Conservation (phyloP, 2,113 vertebrate genomes). For the Aviceda subcristata region DNA sequence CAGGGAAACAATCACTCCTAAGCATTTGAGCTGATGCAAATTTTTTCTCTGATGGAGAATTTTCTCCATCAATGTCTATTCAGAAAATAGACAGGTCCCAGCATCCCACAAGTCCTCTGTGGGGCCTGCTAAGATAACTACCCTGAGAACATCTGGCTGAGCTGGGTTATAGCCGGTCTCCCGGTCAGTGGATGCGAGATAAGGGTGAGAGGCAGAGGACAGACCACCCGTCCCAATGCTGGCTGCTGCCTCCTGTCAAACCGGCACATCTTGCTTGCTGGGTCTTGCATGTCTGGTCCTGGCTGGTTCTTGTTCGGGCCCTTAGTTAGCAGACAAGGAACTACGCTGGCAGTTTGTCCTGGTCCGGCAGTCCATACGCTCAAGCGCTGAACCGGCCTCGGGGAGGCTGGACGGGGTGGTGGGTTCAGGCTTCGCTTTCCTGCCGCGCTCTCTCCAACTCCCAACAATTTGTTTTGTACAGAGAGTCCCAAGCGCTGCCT, state of each 20-base stretch:
- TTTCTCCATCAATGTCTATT: too few species aligned
- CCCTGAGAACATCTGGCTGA: background rate
- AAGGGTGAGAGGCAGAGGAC: background rate
- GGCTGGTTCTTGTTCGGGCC: too few species aligned
- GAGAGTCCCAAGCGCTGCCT: background rate
- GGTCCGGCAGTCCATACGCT: background rate
- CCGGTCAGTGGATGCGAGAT: fast-evolving
- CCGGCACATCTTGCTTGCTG: fast-evolving
- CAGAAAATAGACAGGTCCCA: background rate
- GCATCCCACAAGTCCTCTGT: background rate
- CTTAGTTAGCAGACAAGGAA: too few species aligned
- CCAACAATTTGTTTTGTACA: fast-evolving
- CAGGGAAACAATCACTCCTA: background rate
- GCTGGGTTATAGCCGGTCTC: background rate
- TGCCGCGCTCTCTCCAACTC: fast-evolving
- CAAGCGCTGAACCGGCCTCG: too few species aligned
- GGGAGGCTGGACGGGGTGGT: background rate
- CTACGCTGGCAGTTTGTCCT: background rate
- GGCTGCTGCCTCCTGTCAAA: background rate
- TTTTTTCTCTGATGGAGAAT: background rate
- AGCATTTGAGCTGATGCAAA: background rate
- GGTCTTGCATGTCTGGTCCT: too few species aligned
- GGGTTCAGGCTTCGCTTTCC: background rate
- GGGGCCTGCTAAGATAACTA: background rate
- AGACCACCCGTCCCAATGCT: background rate